Evolutionary conservation across 2,888 invertebrate species (phyloP).

Genomic region (Athalia cordata): DNA sequence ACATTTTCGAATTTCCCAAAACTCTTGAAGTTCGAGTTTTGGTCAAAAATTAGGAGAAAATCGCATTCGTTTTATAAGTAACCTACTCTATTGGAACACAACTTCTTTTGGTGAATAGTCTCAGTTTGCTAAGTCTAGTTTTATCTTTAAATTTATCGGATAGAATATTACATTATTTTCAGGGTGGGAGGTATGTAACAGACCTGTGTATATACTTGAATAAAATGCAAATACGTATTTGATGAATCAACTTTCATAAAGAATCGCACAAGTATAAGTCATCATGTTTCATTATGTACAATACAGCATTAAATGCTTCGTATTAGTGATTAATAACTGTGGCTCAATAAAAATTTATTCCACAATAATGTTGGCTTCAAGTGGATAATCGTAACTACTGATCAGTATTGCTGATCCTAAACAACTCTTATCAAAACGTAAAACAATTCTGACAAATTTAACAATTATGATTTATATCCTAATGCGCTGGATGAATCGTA

Average conservation of each 20-base stretch:
- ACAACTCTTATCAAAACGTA: no score
- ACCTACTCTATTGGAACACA: conserved; percentile 68
- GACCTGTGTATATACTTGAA: conserved; percentile 1
- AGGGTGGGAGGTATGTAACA: background rate
- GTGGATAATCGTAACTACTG: no score
- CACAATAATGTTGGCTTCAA: no score
- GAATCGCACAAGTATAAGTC: conserved; percentile 7
- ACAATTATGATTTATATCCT: no score
- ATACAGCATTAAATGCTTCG: no score
- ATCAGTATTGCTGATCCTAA: no score
- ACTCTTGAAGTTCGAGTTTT: background rate
- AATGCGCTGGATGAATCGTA: no score
- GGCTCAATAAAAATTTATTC: no score
- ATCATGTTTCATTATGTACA: background rate
- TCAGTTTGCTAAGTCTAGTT: conserved; percentile 59
- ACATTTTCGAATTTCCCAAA: conserved; percentile 16
- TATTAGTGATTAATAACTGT: no score
- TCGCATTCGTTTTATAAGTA: conserved; percentile 54
- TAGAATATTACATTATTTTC: conserved; percentile 44
- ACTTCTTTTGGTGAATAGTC: conserved; percentile 69
- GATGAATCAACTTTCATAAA: background rate
- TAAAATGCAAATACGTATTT: conserved; percentile 25
- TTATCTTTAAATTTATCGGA: conserved; percentile 55
- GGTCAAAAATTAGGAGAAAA: conserved; percentile 22
- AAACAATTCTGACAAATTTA: no score